phyloP scores from a whole-genome alignment of 1,140 invertebrate species.

The Bilobella aurantiaca region DNA sequence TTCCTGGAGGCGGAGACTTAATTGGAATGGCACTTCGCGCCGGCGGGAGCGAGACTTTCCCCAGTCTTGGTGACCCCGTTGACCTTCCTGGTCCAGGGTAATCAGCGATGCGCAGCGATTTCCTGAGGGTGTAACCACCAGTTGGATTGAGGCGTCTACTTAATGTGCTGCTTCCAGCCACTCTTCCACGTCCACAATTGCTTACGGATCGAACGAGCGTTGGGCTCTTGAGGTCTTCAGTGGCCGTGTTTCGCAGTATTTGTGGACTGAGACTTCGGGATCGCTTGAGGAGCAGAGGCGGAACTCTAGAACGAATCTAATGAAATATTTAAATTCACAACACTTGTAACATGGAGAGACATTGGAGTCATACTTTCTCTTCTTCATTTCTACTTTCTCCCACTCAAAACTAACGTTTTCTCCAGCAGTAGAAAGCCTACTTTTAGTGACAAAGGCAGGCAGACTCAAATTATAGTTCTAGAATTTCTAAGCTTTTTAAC shows the following conservation, averaged over 20 bases:
- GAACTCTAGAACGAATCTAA: not conserved
- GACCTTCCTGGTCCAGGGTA: too few relatives aligned
- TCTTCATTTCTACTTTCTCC: too few relatives aligned
- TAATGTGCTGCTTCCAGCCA: not conserved
- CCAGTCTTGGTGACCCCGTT: too few relatives aligned
- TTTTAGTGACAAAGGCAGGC: too few relatives aligned
- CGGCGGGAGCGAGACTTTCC: too few relatives aligned
- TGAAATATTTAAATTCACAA: not conserved
- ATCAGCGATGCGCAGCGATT: not conserved
- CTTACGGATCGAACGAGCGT: slow-evolving; percentile 18
- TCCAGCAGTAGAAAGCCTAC: too few relatives aligned
- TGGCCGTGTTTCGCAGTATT: slow-evolving; percentile 22
- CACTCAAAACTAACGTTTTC: too few relatives aligned
- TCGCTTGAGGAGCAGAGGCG: slow-evolving; percentile 8
- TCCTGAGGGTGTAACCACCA: not conserved
- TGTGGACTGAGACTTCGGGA: slow-evolving; percentile 27
- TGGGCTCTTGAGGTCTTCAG: slow-evolving; percentile 11
- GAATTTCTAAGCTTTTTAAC: too few relatives aligned
- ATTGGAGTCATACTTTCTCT: too few relatives aligned
- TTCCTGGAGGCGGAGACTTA: too few relatives aligned
- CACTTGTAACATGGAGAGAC: not conserved
- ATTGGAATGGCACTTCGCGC: too few relatives aligned
- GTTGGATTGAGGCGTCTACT: not conserved
- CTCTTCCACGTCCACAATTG: not conserved
- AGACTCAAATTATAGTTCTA: too few relatives aligned